Base-by-base conservation (phyloP, 2,113 vertebrate species). In the Microcebus tavaratra region DNA sequence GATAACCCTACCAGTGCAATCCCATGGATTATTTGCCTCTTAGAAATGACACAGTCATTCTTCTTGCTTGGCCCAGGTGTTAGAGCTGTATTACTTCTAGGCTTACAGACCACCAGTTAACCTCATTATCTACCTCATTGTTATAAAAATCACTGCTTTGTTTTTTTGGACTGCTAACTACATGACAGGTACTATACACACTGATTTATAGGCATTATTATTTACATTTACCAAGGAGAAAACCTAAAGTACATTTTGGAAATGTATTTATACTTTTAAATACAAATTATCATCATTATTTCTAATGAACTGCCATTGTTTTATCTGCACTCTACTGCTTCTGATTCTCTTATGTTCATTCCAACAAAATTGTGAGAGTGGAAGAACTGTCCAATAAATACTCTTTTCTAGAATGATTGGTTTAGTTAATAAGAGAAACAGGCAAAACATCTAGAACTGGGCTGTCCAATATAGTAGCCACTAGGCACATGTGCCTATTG, bases 221-320 rank as follows among this genome's bases (percentile, higher is more conserved):
- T 55, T 45, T 92, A 63, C 6, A 67, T 87, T 95, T 67, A 34
- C 63, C 55, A 94, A 91, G 39, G 42, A 90, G 25, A 39, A 87
- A 96, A 67, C 13, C 90, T 5, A 48, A 90, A 78, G n/a, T 88
- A 36, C 34, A 61, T 31, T 79, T 12, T 94, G 39, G 57, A 20
- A 27, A 45, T 63, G 14, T 39, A 81, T 94, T 88, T 94, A 75
- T 42, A 85, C 68, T 89, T 80, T 88, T 86, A 81, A 89, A 67
- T 85, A 63, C 31, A 83, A 53, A 84, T 94, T 27, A 68, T 50
- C 57, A 65, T 63, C 31, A 63, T 83, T 39, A 61, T 45, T 79
- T 90, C 21, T 42, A 84, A 61, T 75, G 15, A 92, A 93, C n/a
- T 90, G 92, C 17, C 21, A 45, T 90, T 94, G 57, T 86, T 63